Conservation (phyloP, 2,797 vertebrate genomes). For the Peromyscus attwateri region DNA sequence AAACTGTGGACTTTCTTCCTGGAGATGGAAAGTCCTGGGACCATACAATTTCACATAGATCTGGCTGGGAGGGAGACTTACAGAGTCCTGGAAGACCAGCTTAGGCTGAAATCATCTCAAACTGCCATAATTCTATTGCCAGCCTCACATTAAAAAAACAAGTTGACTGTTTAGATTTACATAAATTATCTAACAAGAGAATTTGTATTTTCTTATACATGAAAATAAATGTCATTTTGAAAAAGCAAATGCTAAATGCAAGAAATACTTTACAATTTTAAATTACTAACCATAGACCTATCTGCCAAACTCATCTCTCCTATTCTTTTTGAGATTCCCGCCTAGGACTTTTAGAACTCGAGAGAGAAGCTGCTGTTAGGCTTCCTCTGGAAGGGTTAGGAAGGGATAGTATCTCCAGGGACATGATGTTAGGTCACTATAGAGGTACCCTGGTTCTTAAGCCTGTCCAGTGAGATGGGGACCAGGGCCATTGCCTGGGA, state of each 20-base stretch:
- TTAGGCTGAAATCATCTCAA: background rate
- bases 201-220: background rate
- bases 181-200: slow-evolving; percentile 27
- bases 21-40: background rate
- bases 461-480: too few species aligned
- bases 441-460: background rate
- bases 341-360: background rate
- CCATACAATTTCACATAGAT: background rate
- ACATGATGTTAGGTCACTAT: background rate
- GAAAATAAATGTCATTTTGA: slow-evolving; percentile 6
- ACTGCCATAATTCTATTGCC: background rate
- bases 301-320: background rate
- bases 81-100: background rate
- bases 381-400: background rate
- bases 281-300: background rate
- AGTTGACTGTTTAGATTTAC: background rate
- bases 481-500: background rate
- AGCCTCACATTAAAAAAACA: background rate
- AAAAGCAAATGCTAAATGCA: background rate
- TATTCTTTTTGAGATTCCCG: background rate
- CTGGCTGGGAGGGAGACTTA: background rate
- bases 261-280: background rate
- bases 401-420: background rate
- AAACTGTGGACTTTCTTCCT: background rate
- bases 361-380: background rate